phyloP scores from a whole-genome alignment of 30 jellyfish, hydroid and myxozoan genomes.

The Cassiopea xamachana region DNA sequence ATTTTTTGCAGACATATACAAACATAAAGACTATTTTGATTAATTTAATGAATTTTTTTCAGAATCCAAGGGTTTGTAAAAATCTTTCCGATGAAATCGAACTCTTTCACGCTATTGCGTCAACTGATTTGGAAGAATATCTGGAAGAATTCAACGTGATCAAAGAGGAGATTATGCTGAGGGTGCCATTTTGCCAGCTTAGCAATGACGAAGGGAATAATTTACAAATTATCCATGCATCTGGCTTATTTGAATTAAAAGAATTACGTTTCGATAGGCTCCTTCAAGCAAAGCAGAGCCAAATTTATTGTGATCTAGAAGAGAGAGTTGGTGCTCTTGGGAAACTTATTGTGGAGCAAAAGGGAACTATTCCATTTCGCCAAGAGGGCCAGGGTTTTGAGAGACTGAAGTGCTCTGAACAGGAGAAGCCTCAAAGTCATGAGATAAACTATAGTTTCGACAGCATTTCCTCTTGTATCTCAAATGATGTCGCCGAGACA shows the following conservation, averaged over 20 bases:
- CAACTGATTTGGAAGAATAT: conserved; percentile 22
- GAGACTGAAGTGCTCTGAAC: not conserved
- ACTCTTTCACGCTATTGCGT: conserved; percentile 18
- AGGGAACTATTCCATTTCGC: not conserved
- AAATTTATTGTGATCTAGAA: not conserved
- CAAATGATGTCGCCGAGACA: not conserved
- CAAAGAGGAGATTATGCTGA: not conserved
- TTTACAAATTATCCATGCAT: not conserved
- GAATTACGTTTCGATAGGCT: not conserved
- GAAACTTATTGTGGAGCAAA: not conserved
- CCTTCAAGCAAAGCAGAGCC: not conserved
- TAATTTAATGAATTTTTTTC: not conserved
- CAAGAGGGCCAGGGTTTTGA: not conserved
- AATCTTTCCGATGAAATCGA: conserved; percentile 28
- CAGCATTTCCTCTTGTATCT: no score
- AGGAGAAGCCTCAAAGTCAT: not conserved
- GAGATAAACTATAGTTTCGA: not conserved
- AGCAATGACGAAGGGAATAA: not conserved
- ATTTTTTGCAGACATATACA: not conserved
- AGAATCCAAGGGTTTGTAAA: conserved; percentile 25
- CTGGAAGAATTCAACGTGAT: not conserved
- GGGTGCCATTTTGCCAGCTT: not conserved
- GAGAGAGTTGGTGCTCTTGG: not conserved
- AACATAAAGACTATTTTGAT: not conserved
- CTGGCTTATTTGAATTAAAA: not conserved